Conservation (phyloP, 2,888 invertebrate genomes). For the Netelia inedita region DNA sequence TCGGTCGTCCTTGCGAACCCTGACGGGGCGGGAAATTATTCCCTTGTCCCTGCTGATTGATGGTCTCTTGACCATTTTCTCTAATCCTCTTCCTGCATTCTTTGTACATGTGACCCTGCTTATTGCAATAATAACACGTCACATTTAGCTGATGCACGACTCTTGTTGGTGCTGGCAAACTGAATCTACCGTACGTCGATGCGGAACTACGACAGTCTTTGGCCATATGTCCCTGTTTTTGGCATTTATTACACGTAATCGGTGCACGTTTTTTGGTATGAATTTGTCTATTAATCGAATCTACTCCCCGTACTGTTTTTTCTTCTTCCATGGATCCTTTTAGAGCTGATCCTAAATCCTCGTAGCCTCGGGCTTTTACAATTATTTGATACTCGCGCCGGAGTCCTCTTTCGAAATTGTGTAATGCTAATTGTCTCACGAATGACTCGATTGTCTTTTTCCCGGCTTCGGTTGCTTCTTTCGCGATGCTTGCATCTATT, state of each 20-base stretch:
- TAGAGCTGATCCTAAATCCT: neutral
- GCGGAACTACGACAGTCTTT: neutral
- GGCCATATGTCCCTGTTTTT: neutral
- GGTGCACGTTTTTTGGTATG: neutral
- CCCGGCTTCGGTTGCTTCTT: neutral
- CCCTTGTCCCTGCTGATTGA: neutral
- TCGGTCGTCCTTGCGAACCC: too few species aligned
- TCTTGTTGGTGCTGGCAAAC: neutral
- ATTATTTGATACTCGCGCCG: neutral
- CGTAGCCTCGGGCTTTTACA: neutral
- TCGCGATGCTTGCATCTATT: neutral
- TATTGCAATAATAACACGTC: neutral
- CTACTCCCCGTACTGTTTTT: neutral
- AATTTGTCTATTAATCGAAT: neutral
- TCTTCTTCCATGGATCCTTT: constrained; percentile 4
- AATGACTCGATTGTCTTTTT: neutral
- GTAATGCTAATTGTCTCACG: neutral
- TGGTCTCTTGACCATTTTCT: neutral
- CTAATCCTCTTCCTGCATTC: neutral
- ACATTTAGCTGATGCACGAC: neutral
- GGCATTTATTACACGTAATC: neutral
- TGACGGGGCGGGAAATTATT: too few species aligned
- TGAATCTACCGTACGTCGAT: neutral
- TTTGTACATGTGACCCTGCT: neutral
- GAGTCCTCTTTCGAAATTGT: neutral